Conservation (phyloP, 1,140 invertebrate genomes). For the Popillia japonica region DNA sequence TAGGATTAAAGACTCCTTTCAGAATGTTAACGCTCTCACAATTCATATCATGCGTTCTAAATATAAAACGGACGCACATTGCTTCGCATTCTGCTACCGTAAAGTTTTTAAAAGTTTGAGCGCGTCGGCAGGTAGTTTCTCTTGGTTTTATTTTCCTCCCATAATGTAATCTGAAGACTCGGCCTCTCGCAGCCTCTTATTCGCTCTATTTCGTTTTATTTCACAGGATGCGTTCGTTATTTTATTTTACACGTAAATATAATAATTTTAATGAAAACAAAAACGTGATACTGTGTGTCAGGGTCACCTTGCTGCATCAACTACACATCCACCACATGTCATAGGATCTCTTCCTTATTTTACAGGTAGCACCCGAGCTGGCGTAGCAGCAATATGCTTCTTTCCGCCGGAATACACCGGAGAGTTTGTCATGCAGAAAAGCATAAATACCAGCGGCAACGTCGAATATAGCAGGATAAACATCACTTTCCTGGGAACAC, state of each 20-base stretch:
- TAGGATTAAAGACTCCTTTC: background rate
- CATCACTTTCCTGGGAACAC: slow-evolving; percentile 71
- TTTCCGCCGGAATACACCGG: slow-evolving; percentile 76
- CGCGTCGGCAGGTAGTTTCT: slow-evolving; percentile 21
- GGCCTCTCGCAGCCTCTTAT: background rate
- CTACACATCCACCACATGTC: background rate
- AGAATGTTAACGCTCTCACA: background rate
- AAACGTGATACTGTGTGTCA: slow-evolving; percentile 4
- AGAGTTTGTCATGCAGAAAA: slow-evolving; percentile 71
- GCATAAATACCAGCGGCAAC: slow-evolving; percentile 60
- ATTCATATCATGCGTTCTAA: background rate
- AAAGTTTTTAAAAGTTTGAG: slow-evolving; percentile 16
- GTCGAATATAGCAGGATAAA: slow-evolving; percentile 71
- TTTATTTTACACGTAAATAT: slow-evolving; percentile 17
- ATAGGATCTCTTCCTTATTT: background rate
- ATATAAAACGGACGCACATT: background rate
- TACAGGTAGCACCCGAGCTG: background rate
- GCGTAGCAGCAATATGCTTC: slow-evolving; percentile 64
- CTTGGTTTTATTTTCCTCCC: background rate
- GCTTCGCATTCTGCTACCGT: background rate
- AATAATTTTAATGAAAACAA: too few relatives aligned
- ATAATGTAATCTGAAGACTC: background rate
- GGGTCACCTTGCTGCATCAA: too few relatives aligned
- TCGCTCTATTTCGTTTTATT: slow-evolving; percentile 22
- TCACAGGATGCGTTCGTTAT: slow-evolving; percentile 4